Base-by-base conservation (phyloP, 2,888 invertebrate species). In the Caenorhabditis angaria region DNA sequence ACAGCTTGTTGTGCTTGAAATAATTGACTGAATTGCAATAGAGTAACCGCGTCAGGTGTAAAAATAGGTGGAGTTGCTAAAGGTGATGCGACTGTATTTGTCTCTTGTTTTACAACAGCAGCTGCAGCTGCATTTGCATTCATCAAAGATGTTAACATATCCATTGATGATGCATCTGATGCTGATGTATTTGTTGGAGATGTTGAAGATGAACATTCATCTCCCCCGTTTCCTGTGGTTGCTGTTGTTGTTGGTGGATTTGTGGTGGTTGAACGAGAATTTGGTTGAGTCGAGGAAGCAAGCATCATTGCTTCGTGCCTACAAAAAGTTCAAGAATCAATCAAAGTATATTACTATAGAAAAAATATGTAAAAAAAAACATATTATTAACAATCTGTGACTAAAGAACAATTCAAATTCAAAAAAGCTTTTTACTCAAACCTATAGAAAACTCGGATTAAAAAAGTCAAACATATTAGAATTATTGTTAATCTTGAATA, bases 101-200 rank as follows among this genome's bases (percentile, higher is more conserved):
- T n/a, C 27, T 51, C 70, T 61, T 61, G 61, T 50, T 65, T 70
- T 14, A 70, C 61, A 3, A 65, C 12, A 8, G 12, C 18, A 8
- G 22, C 25, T 2, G 2, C 22, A 22, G 51, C 51, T 22, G 51
- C 29, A 2, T 65, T 8, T 53, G 64, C 67, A 58, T 67, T 72
- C 72, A 72, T 67, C 58, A 72, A 48, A 14, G 57, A 61, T 12
- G 67, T 57, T n/a, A 72, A 29, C 67, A 72, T 67, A n/a, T 72
- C 72, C 64, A 72, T 67, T n/a, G 72, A 41, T 2, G 41, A 72
- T 8, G 67, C 72, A 28, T 77, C 77, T 12, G 78, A 78, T n/a
- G 63, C 68, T 4, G 75, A 65, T n/a, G 78, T 76, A 47, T 70
- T 73, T 5, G 78, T 76, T 4, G 78, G 73, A 1, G 78, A 78